These are phyloP conservation scores for Melinaea menophilus DNA, from an alignment of 2,888 invertebrate species.

Conservation along the genomic window DNA sequence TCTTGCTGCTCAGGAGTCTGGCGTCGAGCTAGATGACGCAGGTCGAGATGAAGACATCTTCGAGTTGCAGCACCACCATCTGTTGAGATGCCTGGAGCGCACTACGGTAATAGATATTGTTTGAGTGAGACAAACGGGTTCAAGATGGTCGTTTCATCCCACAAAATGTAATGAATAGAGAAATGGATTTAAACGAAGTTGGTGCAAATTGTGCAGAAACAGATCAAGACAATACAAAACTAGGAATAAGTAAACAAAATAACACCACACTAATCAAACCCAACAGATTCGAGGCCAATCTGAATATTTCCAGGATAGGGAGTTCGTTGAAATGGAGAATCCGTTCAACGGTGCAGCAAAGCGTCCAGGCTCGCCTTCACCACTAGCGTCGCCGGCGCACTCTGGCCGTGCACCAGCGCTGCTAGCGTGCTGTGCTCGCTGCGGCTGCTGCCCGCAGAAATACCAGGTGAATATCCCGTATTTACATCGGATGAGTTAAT, in stretches of 20 bases:
- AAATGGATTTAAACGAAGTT: no score
- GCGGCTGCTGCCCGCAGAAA: slow-evolving; percentile 91
- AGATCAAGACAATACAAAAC: not conserved
- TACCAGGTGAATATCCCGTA: slow-evolving; percentile 82
- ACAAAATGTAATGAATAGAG: no score
- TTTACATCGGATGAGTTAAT: not conserved
- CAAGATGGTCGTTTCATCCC: no score
- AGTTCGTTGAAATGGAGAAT: slow-evolving; percentile 97
- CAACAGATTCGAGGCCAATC: slow-evolving; percentile 3
- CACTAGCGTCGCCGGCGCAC: slow-evolving; percentile 91
- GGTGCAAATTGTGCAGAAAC: no score
- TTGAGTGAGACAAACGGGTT: not conserved
- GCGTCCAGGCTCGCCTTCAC: slow-evolving; percentile 92
- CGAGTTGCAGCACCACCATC: slow-evolving; percentile 98
- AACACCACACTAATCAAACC: no score
- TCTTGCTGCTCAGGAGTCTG: slow-evolving; percentile 94
- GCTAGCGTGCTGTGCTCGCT: slow-evolving; percentile 92
- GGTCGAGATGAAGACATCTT: slow-evolving; percentile 97
- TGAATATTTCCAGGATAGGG: slow-evolving; percentile 86
- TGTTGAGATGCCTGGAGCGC: slow-evolving; percentile 97
- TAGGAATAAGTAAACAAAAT: not conserved
- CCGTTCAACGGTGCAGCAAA: slow-evolving; percentile 96
- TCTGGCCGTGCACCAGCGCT: slow-evolving; percentile 85
- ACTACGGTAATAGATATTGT: slow-evolving; percentile 84
- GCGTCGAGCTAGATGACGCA: slow-evolving; percentile 93